Evolutionary conservation across 2,888 invertebrate species (phyloP), one percentile per base, ranked within the genome.

Genomic region (Ophioninae sp.): DNA sequence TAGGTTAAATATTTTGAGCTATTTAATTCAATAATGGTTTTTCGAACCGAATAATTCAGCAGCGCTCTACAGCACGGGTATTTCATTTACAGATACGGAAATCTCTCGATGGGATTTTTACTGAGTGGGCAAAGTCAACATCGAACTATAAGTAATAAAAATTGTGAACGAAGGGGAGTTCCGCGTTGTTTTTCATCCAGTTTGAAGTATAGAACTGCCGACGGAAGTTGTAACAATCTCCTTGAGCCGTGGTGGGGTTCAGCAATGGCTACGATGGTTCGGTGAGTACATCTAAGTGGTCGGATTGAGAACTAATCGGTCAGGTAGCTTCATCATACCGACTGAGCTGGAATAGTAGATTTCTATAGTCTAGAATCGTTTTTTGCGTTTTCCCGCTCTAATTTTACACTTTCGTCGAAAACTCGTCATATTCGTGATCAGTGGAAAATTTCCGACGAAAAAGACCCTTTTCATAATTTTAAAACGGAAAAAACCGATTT

Each of bases 141-240:
- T 41, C 88, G 88, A 63, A 95, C 94, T 0, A 90, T 94, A 2
- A 93, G 95, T 2, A 93, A 94, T 88, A 94, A 94, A 87, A 94
- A 95, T 81, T 97, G 97, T 88, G 97, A 97, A 0, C 93, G 95
- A 2, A 94, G 95, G 67, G 95, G 95, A 13, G 93, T 94, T 3
- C 96, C 96, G 0, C 94, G 95, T 86, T 97, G 97, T 90, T 95
- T 96, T 75, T 94, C 95, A 8, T 96, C 96, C 39, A 92, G 91
- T 77, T 81, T 90, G 59, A 94, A 96, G 84, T 98, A 97, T 93
- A 95, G 98, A 75, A 97, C 97, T 0, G 95, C 97, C 77, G 97
- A 98, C 90, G 98, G 98, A 56, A 97, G 97, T 56, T 98, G 98
- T 93, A 98, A 98, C 93, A 98, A 98, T 93, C 93, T 95, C 74